A percentile compares a stretch with the other conserved stretches of the same genome.
These are phyloP conservation scores for Mus pahari DNA, from an alignment of 2,113 vertebrate species.

Conservation along the genomic window DNA sequence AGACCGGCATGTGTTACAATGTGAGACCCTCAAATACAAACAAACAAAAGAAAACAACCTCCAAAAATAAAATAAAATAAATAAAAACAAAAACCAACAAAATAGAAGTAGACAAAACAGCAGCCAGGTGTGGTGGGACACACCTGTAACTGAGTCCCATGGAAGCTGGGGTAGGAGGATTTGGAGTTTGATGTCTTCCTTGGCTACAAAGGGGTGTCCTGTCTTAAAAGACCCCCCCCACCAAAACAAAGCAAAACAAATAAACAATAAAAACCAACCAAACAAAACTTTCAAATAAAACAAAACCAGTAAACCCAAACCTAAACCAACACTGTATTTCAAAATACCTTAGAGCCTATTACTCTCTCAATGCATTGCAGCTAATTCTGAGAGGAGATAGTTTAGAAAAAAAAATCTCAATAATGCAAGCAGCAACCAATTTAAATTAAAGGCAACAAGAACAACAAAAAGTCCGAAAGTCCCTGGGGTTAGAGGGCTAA, in stretches of 20 bases:
- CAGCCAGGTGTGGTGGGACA: background rate
- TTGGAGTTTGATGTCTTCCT: background rate
- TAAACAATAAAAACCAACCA: background rate
- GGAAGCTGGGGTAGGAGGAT: background rate
- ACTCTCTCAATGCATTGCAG: background rate
- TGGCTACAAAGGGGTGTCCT: background rate
- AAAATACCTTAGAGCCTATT: background rate
- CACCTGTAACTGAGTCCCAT: too few relatives aligned
- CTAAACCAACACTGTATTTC: background rate
- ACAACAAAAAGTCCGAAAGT: background rate
- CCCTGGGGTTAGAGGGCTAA: background rate
- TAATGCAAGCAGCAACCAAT: background rate
- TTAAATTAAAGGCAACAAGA: background rate
- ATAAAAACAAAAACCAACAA: background rate
- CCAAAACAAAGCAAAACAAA: background rate
- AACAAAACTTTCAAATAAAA: background rate
- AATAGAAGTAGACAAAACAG: background rate
- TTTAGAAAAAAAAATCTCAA: background rate
- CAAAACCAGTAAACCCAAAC: background rate
- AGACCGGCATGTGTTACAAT: background rate
- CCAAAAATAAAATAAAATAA: background rate
- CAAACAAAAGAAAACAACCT: background rate
- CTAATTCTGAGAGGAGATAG: slow-evolving; percentile 28
- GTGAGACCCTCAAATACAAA: background rate
- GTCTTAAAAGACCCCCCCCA: background rate